Evolutionary conservation across 2,797 vertebrate genomes (phyloP), one percentile per base, ranked within the genome.

Genomic region (Steatocranus sp.): DNA sequence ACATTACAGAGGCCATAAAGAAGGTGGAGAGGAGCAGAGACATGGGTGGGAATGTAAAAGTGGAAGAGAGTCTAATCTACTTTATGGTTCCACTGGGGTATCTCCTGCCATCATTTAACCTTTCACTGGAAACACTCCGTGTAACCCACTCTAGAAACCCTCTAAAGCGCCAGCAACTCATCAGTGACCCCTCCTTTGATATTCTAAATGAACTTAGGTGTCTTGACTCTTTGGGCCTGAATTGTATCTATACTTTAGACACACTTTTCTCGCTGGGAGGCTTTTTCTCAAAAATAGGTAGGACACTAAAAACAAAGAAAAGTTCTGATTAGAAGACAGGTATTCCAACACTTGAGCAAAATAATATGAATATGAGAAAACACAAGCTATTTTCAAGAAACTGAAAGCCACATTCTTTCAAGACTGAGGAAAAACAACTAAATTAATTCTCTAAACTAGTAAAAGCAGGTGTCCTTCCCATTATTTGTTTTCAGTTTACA

Each of bases 141-240:
- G 7, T 7, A 8, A 41, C 46, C 17, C 2, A 0, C 4, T 78
- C 58, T 20, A 20, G 43, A 84, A 83, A 91, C 46, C 78, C 36
- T 53, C 41, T 88, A 8, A 32, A 1, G 10, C 9, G 27, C 1
- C 54, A 3, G 0, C 78, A 83, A 41, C 56, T 87, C 14, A 18
- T 32, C 15, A 89, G 8, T 10, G 0, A 84, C 3, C 81, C 76
- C 0, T 5, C 0, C 5, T 82, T 54, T 43, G 92, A 93, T 27
- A 63, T 80, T 8, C 0, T 77, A 2, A 18, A 1, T 51, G 89
- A 92, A 76, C 4, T 94, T 0, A 1, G 0, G 0, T 32, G 68
- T 46, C 74, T 95, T 10, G 0, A 43, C 15, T 89, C 83, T 77
- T 61, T 93, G 14, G 93, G 94, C 4, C 15, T 95, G 50, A 89